Conservation (phyloP, 1,140 invertebrate species). For the Brachionus asplanchnoidis region DNA sequence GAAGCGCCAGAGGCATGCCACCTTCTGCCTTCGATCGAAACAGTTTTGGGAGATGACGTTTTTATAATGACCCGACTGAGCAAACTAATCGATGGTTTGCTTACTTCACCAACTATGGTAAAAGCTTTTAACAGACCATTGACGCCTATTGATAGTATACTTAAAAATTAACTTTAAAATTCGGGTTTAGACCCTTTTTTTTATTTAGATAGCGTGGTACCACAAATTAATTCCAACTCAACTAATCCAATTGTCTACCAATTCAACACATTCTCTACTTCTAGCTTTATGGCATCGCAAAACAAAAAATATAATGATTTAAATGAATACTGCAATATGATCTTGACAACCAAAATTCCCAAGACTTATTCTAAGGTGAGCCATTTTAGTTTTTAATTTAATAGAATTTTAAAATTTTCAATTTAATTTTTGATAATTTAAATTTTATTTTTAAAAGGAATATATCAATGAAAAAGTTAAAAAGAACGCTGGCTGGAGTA, state of each 20-base stretch:
- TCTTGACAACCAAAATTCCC: slow-evolving; percentile 50
- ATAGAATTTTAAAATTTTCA: too few relatives aligned
- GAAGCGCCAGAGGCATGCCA: slow-evolving; percentile 54
- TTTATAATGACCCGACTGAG: slow-evolving; percentile 55
- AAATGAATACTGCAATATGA: slow-evolving; percentile 53
- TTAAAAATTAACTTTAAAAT: neutral
- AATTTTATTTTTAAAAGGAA: slow-evolving; percentile 46
- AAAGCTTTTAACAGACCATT: slow-evolving; percentile 53
- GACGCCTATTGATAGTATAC: slow-evolving; percentile 52
- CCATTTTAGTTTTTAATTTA: too few relatives aligned
- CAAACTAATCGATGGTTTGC: slow-evolving; percentile 54
- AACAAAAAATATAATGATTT: slow-evolving; percentile 54
- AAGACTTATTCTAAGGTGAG: slow-evolving; percentile 47
- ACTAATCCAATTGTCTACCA: neutral
- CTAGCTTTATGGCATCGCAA: slow-evolving; percentile 51
- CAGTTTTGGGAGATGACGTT: slow-evolving; percentile 56
- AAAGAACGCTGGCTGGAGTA: slow-evolving; percentile 50
- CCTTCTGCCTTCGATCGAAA: slow-evolving; percentile 53
- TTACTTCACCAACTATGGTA: slow-evolving; percentile 48
- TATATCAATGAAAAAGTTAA: slow-evolving; percentile 53
- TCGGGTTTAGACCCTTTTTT: neutral
- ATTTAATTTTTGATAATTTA: neutral
- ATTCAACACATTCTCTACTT: slow-evolving; percentile 21
- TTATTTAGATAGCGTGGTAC: slow-evolving; percentile 5
- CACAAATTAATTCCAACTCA: slow-evolving; percentile 26